phyloP scores from a whole-genome alignment of 1,140 invertebrate genomes.

The Drosophila willistoni region DNA sequence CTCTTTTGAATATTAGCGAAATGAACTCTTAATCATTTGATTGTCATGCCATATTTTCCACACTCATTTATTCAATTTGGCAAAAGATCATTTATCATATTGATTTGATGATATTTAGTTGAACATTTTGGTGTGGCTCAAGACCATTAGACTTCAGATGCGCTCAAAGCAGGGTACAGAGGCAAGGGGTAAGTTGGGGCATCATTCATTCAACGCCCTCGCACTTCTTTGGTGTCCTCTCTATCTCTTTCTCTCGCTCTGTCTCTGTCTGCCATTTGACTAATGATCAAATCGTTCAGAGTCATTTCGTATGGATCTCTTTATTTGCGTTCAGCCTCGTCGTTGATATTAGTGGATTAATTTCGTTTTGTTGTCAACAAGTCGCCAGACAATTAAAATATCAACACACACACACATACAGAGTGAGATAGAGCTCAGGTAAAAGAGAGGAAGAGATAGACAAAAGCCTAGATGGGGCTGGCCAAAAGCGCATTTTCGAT shows the following conservation, averaged over 20 bases:
- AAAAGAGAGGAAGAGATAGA: neutral
- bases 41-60: conserved; percentile 4
- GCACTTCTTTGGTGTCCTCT: conserved; percentile 6
- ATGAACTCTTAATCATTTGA: neutral
- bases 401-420: conserved; percentile 42
- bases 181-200: neutral
- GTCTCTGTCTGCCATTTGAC: conserved; percentile 35
- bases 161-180: neutral
- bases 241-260: neutral
- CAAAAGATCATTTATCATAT: conserved; percentile 8
- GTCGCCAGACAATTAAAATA: conserved; percentile 72
- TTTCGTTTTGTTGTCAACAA: conserved; percentile 66
- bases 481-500: conserved; percentile 20
- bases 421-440: conserved; percentile 1
- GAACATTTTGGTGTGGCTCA: neutral
- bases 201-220: conserved; percentile 5
- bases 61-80: neutral
- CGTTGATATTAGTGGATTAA: conserved; percentile 72
- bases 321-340: conserved; percentile 62
- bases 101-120: conserved; percentile 2
- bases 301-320: conserved; percentile 20
- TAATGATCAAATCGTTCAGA: conserved; percentile 49
- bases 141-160: too few species aligned
- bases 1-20: neutral
- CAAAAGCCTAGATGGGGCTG: neutral